These are phyloP conservation scores for Cephus spinipes DNA, from an alignment of 2,888 invertebrate genomes.

Conservation along the genomic window DNA sequence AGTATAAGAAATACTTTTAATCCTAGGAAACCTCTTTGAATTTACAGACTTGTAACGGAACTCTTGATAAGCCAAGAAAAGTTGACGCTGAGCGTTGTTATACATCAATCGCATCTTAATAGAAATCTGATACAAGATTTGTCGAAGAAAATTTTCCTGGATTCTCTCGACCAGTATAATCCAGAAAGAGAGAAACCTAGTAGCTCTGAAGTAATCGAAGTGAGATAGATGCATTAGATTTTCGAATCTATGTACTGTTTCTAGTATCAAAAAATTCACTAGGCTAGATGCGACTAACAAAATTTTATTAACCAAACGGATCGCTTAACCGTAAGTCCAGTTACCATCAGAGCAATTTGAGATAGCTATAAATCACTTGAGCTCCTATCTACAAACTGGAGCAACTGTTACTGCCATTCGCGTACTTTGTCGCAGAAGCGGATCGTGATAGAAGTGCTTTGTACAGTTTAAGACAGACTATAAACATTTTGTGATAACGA, in stretches of 20 bases:
- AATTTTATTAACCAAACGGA: background rate
- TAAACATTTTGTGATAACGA: background rate
- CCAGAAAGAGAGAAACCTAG: background rate
- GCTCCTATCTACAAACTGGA: background rate
- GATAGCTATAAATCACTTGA: background rate
- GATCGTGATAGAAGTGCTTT: background rate
- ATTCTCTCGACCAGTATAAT: background rate
- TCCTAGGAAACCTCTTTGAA: background rate
- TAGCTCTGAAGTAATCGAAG: background rate
- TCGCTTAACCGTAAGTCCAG: background rate
- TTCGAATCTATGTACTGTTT: background rate
- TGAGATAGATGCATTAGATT: background rate
- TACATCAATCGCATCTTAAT: too few species aligned
- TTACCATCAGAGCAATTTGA: background rate
- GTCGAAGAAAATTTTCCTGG: background rate
- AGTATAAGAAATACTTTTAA: background rate
- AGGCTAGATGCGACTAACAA: background rate
- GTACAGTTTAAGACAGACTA: background rate
- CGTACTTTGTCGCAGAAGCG: background rate
- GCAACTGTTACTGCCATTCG: background rate
- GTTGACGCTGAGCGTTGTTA: background rate
- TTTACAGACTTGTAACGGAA: background rate
- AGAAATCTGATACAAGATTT: background rate
- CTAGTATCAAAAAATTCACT: background rate
- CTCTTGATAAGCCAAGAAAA: background rate